Conservation (phyloP, 1,140 invertebrate genomes). For the Hypsibius dujardini region DNA sequence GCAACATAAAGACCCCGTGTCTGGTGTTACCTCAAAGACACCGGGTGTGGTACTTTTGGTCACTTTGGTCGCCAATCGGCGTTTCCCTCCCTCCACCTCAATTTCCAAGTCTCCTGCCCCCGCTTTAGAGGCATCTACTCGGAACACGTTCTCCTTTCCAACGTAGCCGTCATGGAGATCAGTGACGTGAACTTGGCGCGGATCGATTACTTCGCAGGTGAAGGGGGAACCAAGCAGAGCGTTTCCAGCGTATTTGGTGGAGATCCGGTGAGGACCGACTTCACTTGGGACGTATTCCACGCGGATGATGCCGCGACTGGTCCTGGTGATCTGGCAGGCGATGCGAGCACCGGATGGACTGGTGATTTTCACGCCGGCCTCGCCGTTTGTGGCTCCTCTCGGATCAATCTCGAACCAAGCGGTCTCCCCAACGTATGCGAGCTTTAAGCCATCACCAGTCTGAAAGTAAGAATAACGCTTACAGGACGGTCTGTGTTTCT, state of each 20-base stretch:
- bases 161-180: constrained; percentile 35
- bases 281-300: constrained; percentile 27
- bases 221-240: constrained; percentile 71
- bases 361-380: constrained; percentile 50
- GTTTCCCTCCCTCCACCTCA: constrained; percentile 68
- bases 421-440: constrained; percentile 54
- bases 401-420: constrained; percentile 75
- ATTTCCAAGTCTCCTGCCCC: constrained; percentile 91
- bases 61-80: neutral
- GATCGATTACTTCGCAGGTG: constrained; percentile 77
- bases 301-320: constrained; percentile 20
- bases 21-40: neutral
- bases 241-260: constrained; percentile 53
- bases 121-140: constrained; percentile 73
- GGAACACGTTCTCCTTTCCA: neutral
- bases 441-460: constrained; percentile 52
- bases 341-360: neutral
- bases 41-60: constrained; percentile 17
- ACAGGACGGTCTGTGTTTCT: too few relatives aligned
- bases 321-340: constrained; percentile 3
- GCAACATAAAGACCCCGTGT: too few relatives aligned
- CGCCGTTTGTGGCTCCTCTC: constrained; percentile 53
- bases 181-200: constrained; percentile 59
- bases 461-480: too few relatives aligned
- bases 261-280: constrained; percentile 25